These are phyloP conservation scores for Sphyrna mokarran DNA, from an alignment of 2,113 vertebrate genomes.

Conservation along the genomic window DNA sequence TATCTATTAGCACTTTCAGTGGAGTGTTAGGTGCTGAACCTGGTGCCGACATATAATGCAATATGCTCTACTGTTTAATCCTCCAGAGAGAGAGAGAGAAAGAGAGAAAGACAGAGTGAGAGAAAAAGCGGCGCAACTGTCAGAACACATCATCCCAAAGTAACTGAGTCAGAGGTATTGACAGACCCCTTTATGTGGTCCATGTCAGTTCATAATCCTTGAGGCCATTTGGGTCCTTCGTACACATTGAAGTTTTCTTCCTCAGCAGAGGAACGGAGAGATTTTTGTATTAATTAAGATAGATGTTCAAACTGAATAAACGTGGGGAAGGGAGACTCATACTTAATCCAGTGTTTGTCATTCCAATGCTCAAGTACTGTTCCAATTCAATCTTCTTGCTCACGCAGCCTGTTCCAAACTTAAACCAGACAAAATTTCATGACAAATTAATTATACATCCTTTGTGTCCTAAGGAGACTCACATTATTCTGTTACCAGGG, in stretches of 20 bases:
- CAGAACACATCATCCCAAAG: constrained; percentile 27
- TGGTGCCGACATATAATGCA: constrained; percentile 47
- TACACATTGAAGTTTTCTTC: not conserved
- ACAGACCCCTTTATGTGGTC: not conserved
- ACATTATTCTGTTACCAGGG: not conserved
- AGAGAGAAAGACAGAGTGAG: not conserved
- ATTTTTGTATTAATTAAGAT: not conserved
- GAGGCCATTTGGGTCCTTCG: not conserved
- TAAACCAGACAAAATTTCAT: not conserved
- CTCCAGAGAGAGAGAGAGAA: constrained; percentile 29
- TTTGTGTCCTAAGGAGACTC: not conserved
- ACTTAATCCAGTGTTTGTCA: not conserved
- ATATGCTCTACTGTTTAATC: constrained; percentile 46
- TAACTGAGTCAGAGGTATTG: not conserved
- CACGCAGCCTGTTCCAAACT: not conserved
- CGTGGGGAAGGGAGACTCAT: not conserved
- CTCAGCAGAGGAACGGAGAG: not conserved
- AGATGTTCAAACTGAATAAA: not conserved
- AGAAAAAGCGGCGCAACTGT: not conserved
- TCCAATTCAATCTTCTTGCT: not conserved
- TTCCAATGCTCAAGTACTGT: not conserved
- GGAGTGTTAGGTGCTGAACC: constrained; percentile 33
- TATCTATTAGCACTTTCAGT: constrained; percentile 28
- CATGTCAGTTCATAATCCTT: not conserved
- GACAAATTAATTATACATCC: not conserved